phyloP scores from a whole-genome alignment of 1,140 invertebrate genomes.

The Onthophagus taurus region DNA sequence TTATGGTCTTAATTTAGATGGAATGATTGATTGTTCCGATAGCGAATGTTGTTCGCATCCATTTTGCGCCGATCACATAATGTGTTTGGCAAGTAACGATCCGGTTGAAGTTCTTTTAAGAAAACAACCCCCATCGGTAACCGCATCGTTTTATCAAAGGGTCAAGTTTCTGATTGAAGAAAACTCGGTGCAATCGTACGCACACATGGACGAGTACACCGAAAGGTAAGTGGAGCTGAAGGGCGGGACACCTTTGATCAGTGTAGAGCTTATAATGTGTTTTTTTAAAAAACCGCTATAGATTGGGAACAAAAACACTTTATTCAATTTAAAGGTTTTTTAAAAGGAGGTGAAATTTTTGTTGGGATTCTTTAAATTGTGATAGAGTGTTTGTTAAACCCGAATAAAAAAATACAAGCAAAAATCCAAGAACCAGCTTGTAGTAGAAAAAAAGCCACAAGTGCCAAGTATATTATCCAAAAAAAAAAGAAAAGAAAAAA shows the following conservation, averaged over 20 bases:
- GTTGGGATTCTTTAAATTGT: no score
- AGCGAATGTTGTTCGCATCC: constrained; percentile 85
- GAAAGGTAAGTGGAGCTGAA: constrained; percentile 74
- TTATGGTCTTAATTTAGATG: constrained; percentile 60
- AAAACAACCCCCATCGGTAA: constrained; percentile 92
- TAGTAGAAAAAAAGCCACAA: no score
- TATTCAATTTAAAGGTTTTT: no score
- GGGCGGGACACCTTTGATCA: no score
- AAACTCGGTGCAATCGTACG: constrained; percentile 96
- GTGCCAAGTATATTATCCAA: no score
- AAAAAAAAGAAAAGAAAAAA: constrained; percentile 2
- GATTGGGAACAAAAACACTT: no score
- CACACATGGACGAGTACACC: constrained; percentile 92
- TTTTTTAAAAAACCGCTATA: no score
- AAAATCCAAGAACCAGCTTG: no score
- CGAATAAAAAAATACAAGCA: no score
- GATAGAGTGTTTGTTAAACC: no score
- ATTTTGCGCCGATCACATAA: constrained; percentile 78
- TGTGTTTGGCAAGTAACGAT: constrained; percentile 91
- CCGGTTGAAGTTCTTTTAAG: constrained; percentile 89
- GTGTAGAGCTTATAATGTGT: constrained; percentile 17
- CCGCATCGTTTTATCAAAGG: constrained; percentile 94
- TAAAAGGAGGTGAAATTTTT: no score
- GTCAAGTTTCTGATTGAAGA: constrained; percentile 98
- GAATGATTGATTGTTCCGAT: constrained; percentile 94